Conservation (phyloP, 2,113 vertebrate species). For the Peromyscus californicus region DNA sequence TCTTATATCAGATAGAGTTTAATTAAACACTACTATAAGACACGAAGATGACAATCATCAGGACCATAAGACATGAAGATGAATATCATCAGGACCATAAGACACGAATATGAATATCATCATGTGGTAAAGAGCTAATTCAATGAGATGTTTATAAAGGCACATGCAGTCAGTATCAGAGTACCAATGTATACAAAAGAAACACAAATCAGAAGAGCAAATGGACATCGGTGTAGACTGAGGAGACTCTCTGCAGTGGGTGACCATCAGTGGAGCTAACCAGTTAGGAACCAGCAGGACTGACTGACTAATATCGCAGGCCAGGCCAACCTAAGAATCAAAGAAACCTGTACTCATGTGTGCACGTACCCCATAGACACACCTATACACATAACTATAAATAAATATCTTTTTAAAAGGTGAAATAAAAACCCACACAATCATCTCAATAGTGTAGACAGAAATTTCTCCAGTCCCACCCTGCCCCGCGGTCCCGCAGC, state of each 20-base stretch:
- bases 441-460: neutral
- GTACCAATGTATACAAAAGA: neutral
- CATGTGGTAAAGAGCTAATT: neutral
- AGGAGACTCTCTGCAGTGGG: too few relatives aligned
- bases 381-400: neutral
- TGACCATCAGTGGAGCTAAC: neutral
- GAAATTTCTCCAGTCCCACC: too few relatives aligned
- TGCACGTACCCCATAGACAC: neutral
- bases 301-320: fast-evolving
- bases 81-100: neutral
- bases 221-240: neutral
- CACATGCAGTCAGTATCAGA: neutral
- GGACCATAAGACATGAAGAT: too few relatives aligned
- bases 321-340: neutral
- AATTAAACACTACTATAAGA: neutral
- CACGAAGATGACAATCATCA: neutral
- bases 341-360: too few relatives aligned
- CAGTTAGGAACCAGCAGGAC: neutral
- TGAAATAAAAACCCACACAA: neutral
- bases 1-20: neutral
- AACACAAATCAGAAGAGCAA: neutral
- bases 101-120: neutral
- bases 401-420: neutral
- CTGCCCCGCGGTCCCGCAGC: too few relatives aligned
- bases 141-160: neutral